Percentiles rank a stretch among this genome's conserved stretches.
These are phyloP conservation scores for Cygnus buccinator DNA, from an alignment of 2,113 vertebrate genomes.

Conservation along the genomic window DNA sequence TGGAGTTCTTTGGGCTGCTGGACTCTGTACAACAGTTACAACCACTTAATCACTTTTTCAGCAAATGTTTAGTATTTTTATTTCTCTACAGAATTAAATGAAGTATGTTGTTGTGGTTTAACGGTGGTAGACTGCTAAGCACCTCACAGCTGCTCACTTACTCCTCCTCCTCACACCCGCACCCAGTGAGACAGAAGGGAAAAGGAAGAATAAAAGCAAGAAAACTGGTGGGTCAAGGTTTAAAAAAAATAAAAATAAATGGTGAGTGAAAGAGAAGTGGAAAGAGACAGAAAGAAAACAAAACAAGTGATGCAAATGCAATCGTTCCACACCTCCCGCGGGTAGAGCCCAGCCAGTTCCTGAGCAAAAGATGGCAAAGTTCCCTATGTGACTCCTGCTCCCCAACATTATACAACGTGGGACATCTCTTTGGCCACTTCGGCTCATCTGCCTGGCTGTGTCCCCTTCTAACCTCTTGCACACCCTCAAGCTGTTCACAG, in stretches of 20 bases:
- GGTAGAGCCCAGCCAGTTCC: background rate
- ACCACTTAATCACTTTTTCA: background rate
- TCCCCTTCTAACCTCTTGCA: background rate
- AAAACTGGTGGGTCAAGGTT: background rate
- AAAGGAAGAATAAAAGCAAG: background rate
- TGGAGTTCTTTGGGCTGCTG: background rate
- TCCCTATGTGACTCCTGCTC: background rate
- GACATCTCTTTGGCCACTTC: background rate
- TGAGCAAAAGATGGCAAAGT: background rate
- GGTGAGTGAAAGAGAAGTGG: background rate
- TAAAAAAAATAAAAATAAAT: background rate
- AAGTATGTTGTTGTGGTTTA: background rate
- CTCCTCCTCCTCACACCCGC: background rate
- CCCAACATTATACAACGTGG: fast-evolving
- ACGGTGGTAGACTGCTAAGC: background rate
- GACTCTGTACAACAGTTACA: background rate
- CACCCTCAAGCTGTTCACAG: background rate
- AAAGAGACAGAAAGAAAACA: background rate
- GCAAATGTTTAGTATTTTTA: background rate
- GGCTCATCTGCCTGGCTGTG: background rate
- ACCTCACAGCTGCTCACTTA: background rate
- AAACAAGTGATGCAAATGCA: background rate
- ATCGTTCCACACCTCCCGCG: background rate
- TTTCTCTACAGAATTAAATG: background rate
- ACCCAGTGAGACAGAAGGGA: background rate